A percentile compares a stretch with the other conserved stretches of the same genome.
Conservation (phyloP, 2,113 vertebrate species). For the Paramormyrops kingsleyae region DNA sequence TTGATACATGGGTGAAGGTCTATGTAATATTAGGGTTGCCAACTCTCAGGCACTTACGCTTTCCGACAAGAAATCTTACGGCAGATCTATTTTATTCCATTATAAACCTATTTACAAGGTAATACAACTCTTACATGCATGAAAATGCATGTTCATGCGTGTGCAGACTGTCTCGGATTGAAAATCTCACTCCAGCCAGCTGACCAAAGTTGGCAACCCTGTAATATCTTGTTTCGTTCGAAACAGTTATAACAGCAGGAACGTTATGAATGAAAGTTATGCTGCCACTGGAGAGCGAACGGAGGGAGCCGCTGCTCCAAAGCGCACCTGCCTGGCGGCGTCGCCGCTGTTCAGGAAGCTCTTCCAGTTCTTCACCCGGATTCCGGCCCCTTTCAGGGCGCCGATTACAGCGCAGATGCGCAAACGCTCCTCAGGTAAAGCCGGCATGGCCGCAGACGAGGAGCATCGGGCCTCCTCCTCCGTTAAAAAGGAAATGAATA, state of each 20-base stretch:
- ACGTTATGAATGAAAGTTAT: not conserved
- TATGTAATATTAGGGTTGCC: not conserved
- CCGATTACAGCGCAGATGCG: slow-evolving; percentile 37
- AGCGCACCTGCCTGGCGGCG: slow-evolving; percentile 14
- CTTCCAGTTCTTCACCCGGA: slow-evolving; percentile 47
- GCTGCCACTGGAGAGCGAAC: not conserved
- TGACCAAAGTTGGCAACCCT: not conserved
- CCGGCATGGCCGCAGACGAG: slow-evolving; percentile 20
- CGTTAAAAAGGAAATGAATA: not conserved
- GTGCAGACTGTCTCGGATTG: not conserved
- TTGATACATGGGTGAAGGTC: not conserved
- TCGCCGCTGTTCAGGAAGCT: slow-evolving; percentile 27
- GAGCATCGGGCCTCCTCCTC: not conserved
- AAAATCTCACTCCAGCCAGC: not conserved
- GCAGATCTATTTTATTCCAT: not conserved
- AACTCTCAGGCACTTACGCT: too few species aligned
- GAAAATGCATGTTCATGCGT: not conserved
- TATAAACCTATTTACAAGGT: not conserved
- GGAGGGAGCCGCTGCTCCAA: not conserved
- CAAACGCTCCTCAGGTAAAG: slow-evolving; percentile 27
- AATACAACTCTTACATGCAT: not conserved
- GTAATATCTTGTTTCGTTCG: not conserved
- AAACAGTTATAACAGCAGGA: not conserved
- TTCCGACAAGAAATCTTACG: too few species aligned
- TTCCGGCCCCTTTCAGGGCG: slow-evolving; percentile 36